Conservation (phyloP, 64 coral and sea anemone species). For the Trachythela sp. region DNA sequence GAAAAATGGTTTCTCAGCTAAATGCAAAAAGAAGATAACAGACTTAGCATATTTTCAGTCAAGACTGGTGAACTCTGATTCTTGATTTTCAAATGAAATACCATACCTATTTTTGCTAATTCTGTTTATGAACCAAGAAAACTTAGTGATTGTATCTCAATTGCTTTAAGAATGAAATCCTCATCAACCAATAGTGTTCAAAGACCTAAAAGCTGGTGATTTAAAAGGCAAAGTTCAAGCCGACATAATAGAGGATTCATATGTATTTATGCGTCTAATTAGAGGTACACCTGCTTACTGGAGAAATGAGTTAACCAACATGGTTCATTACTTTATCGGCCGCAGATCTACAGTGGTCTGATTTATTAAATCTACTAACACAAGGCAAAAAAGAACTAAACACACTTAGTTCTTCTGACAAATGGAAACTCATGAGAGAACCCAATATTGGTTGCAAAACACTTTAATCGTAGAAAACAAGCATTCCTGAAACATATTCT, state of each 20-base stretch:
- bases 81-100: constrained; percentile 16
- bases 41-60: constrained; percentile 28
- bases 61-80: constrained; percentile 21
- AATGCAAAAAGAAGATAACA: background rate
- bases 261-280: constrained; percentile 9
- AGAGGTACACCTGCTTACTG: constrained; percentile 26
- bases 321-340: constrained; percentile 33
- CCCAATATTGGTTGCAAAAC: constrained; percentile 4
- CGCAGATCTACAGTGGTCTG: constrained; percentile 15
- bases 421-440: constrained; percentile 11
- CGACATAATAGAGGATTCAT: constrained; percentile 25
- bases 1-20: background rate
- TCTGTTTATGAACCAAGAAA: constrained; percentile 24
- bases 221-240: background rate
- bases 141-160: constrained; percentile 3
- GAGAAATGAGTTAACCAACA: constrained; percentile 26
- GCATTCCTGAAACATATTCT: constrained; percentile 31
- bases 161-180: constrained; percentile 33
- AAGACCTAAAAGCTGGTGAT: background rate
- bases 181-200: too few species aligned
- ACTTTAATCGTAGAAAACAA: constrained; percentile 30
- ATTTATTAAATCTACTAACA: background rate
- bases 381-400: background rate
- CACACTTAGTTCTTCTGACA: background rate
- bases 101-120: constrained; percentile 11